Evolutionary conservation across 2,797 vertebrate species (phyloP).

Genomic region (Triplophysa bombifrons): DNA sequence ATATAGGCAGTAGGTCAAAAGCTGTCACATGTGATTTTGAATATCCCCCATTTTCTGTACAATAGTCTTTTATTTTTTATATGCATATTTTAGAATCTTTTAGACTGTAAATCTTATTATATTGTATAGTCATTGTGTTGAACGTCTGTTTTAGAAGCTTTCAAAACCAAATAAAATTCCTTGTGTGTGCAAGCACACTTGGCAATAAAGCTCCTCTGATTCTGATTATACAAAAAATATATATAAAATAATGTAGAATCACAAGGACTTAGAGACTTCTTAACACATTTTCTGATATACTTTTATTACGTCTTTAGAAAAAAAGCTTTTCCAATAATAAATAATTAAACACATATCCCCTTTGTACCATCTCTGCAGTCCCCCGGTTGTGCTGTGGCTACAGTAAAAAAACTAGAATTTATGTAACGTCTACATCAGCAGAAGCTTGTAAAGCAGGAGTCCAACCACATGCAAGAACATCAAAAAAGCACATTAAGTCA

Average conservation of each 20-base stretch:
- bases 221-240: too few species aligned
- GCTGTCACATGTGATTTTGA: background rate
- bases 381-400: background rate
- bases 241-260: background rate
- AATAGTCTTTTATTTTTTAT: too few species aligned
- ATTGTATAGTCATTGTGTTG: too few species aligned
- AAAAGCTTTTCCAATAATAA: background rate
- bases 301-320: background rate
- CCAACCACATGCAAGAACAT: background rate
- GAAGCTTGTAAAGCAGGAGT: background rate
- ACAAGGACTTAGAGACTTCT: background rate
- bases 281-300: background rate
- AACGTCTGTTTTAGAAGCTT: too few species aligned
- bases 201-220: too few species aligned
- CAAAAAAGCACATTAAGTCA: background rate
- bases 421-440: constrained; percentile 8
- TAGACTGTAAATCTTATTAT: too few species aligned
- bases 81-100: too few species aligned
- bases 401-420: background rate
- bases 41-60: background rate
- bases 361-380: background rate
- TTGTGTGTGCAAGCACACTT: too few species aligned
- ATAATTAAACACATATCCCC: background rate
- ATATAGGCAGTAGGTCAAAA: background rate
- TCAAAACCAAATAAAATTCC: too few species aligned